phyloP scores from a whole-genome alignment of 2,113 vertebrate species.

The Ahaetulla prasina region DNA sequence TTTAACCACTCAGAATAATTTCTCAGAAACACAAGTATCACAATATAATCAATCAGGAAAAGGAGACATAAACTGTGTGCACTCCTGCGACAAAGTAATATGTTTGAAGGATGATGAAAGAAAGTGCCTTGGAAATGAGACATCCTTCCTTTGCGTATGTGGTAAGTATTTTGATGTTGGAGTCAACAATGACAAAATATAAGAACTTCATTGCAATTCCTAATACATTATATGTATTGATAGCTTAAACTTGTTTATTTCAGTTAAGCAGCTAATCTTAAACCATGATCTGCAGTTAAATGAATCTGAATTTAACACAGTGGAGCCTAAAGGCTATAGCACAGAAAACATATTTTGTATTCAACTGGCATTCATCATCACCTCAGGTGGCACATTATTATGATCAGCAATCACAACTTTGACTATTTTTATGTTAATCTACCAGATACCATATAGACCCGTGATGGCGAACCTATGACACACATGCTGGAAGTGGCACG shows the following conservation, averaged over 20 bases:
- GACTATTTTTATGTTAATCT: not conserved
- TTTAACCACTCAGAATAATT: not conserved
- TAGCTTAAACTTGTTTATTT: not conserved
- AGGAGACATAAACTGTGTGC: not conserved
- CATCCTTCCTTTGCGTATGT: slow-evolving; percentile 37
- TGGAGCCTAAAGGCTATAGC: not conserved
- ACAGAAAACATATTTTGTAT: too few relatives aligned
- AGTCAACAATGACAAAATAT: slow-evolving; percentile 17
- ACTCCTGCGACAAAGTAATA: slow-evolving; percentile 7
- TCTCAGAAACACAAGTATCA: not conserved
- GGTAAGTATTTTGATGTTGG: slow-evolving; percentile 52
- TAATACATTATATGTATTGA: not conserved
- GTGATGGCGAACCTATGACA: too few relatives aligned
- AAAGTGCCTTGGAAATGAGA: slow-evolving; percentile 14
- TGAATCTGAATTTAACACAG: not conserved
- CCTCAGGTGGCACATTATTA: not conserved
- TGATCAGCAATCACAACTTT: not conserved
- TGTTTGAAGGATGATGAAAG: slow-evolving; percentile 46
- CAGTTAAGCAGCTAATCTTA: not conserved
- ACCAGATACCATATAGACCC: not conserved
- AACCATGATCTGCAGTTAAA: not conserved
- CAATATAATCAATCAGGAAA: slow-evolving; percentile 36
- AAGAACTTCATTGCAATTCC: not conserved
- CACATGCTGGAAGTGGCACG: too few relatives aligned
- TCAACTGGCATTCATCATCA: not conserved